phyloP scores from a whole-genome alignment of 2,113 vertebrate genomes.

The Callithrix jacchus region DNA sequence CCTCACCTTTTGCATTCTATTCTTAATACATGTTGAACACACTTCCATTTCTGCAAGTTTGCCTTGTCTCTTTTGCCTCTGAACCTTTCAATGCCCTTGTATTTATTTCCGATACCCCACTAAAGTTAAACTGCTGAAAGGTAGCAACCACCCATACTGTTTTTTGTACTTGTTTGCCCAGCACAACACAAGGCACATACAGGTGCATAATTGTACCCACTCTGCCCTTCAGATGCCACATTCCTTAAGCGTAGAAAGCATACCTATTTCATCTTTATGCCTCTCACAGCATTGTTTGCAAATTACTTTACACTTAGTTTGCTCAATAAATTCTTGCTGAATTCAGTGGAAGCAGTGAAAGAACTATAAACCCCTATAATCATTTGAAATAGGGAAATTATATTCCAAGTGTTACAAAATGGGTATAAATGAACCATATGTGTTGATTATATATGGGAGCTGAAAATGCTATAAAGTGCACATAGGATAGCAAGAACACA shows the following conservation, averaged over 20 bases:
- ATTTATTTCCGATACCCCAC: neutral
- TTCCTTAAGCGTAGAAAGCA: neutral
- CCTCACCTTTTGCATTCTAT: neutral
- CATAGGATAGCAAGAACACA: neutral
- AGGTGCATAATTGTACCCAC: neutral
- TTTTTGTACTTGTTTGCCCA: neutral
- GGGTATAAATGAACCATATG: neutral
- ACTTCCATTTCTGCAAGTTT: neutral
- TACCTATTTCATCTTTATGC: constrained; percentile 16
- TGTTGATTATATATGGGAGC: neutral
- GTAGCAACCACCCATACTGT: neutral
- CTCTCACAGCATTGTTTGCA: neutral
- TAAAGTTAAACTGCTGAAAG: neutral
- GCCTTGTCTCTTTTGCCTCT: neutral
- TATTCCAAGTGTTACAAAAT: constrained; percentile 21
- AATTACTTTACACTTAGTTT: neutral
- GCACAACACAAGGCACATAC: neutral
- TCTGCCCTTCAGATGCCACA: neutral
- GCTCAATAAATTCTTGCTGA: neutral
- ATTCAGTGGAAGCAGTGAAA: constrained; percentile 7
- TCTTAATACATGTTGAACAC: neutral
- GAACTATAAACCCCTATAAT: constrained; percentile 1
- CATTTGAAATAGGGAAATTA: constrained; percentile 28
- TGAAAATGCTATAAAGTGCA: neutral
- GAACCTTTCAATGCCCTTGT: neutral